Evolutionary conservation across 2,797 vertebrate species (phyloP), one percentile per base, ranked within the genome.

Genomic region (Gymnothorax javanicus): DNA sequence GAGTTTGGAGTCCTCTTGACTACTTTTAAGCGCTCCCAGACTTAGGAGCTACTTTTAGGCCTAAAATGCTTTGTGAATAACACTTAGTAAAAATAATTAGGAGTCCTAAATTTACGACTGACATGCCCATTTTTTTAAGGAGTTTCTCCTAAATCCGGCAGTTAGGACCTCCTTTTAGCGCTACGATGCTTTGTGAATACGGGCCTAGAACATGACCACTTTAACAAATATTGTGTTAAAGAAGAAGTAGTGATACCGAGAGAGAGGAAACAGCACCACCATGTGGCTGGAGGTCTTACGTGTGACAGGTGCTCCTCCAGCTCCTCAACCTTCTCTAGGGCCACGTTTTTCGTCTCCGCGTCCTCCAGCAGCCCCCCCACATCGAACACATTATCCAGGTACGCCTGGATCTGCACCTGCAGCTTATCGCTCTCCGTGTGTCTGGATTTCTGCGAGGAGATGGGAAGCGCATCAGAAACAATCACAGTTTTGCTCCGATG

Each of bases 361-460:
- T 96, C 95, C 91, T 99, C 98, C 93, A 99, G 94, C 90, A 99
- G 94, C 71, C 98, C 98, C 52, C 98, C 98, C 52, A 99, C 98
- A 0, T 99, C 98, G 2, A 99, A 99, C 67, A 99, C 98, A 0
- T 99, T 99, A 90, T 99, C 98, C 93, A 99, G 94, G 94, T 99
- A 99, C 0, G 98, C 98, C 93, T 99, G 98, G 91, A 99, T 99
- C 96, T 99, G 98, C 92, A 99, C 98, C 50, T 97, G 97, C 90
- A 99, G 95, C 95, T 99, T 99, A 95, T 99, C 98, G 0, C 98
- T 99, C 92, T 99, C 98, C 0, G 98, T 99, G 88, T 99, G 97
- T 93, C 98, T 98, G 5, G 96, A 98, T 96, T 99, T 99, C 98
- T 99, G 93, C 0, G 87, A 4, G 33, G 57, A 0, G 89, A 96